phyloP scores from a whole-genome alignment of 2,888 invertebrate species.

The Caenorhabditis sp. region DNA sequence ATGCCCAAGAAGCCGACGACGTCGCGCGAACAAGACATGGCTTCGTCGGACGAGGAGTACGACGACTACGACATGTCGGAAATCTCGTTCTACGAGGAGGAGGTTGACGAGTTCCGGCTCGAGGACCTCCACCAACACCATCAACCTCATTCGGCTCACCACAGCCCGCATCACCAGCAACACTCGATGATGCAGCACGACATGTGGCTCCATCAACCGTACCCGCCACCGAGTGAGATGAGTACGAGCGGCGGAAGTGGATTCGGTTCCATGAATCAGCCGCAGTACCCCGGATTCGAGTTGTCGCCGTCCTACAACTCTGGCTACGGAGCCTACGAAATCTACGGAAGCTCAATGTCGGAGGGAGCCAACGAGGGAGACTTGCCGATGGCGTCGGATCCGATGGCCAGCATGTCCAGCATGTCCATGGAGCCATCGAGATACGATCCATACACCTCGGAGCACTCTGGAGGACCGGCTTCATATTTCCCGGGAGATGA shows the following conservation, averaged over 20 bases:
- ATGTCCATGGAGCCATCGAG: slow-evolving; percentile 32
- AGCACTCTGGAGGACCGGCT: background rate
- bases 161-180: background rate
- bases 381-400: slow-evolving; percentile 56
- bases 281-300: background rate
- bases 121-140: slow-evolving; percentile 57
- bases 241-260: slow-evolving; percentile 10
- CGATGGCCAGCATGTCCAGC: slow-evolving; percentile 54
- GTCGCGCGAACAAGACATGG: slow-evolving; percentile 56
- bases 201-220: slow-evolving; percentile 32
- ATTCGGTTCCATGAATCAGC: background rate
- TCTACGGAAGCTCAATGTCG: slow-evolving; percentile 59
- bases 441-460: slow-evolving; percentile 25
- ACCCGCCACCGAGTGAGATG: background rate
- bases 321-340: slow-evolving; percentile 57
- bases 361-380: slow-evolving; percentile 69
- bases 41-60: slow-evolving; percentile 55
- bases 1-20: slow-evolving; percentile 60
- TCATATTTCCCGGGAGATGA: slow-evolving; percentile 47
- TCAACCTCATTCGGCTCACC: background rate
- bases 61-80: slow-evolving; percentile 60
- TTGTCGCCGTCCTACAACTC: slow-evolving; percentile 40
- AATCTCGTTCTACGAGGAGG: slow-evolving; percentile 51
- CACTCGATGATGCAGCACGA: slow-evolving; percentile 14
- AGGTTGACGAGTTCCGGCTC: slow-evolving; percentile 48